phyloP scores from a whole-genome alignment of 1,140 invertebrate species.

The Zaprionus nigranus region DNA sequence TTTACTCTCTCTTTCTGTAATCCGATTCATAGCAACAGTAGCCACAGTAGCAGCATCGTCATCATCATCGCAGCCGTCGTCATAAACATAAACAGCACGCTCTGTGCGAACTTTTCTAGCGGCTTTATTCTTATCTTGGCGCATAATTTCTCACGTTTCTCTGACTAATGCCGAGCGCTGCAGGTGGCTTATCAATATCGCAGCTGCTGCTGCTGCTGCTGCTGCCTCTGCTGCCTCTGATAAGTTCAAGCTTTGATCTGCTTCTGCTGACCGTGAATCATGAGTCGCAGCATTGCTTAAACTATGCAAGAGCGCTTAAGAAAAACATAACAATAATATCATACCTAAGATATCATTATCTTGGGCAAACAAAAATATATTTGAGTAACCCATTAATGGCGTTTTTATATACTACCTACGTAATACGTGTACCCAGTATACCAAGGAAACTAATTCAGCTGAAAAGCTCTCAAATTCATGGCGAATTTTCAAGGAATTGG shows the following conservation, averaged over 20 bases:
- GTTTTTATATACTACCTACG: not conserved
- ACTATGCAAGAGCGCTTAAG: not conserved
- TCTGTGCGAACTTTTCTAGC: slow-evolving; percentile 41
- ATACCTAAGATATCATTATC: slow-evolving; percentile 24
- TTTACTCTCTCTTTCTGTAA: not conserved
- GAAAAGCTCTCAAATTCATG: not conserved
- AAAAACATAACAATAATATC: slow-evolving; percentile 14
- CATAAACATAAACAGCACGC: slow-evolving; percentile 44
- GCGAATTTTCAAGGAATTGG: not conserved
- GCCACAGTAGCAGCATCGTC: not conserved
- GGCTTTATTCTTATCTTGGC: slow-evolving; percentile 50
- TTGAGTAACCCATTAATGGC: slow-evolving; percentile 7
- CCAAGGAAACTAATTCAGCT: not conserved
- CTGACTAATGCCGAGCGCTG: slow-evolving; percentile 64
- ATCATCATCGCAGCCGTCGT: slow-evolving; percentile 3
- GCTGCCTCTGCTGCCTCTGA: slow-evolving; percentile 34
- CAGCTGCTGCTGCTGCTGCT: slow-evolving; percentile 32
- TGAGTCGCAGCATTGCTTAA: slow-evolving; percentile 11
- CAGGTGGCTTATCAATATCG: slow-evolving; percentile 62
- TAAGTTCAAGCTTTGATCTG: slow-evolving; percentile 28
- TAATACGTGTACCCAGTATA: not conserved
- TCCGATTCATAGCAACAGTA: slow-evolving; percentile 5
- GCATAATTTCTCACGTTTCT: slow-evolving; percentile 72
- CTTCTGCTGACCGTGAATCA: slow-evolving; percentile 23
- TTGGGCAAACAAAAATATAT: slow-evolving; percentile 13